Base-by-base conservation (phyloP, 1,140 invertebrate species). In the Drosophila micromelanica region DNA sequence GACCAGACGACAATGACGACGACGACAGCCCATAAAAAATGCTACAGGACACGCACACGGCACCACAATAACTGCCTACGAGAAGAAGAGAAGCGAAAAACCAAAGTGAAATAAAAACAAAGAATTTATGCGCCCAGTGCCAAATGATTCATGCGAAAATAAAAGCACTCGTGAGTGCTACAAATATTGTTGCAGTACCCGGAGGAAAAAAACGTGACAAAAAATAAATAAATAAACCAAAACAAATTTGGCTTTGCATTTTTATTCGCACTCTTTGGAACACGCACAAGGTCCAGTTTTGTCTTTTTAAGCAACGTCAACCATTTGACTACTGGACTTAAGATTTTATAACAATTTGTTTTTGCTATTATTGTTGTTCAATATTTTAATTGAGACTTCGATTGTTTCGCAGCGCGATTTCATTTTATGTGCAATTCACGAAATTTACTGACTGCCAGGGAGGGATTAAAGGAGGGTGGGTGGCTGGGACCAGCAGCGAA, bases 61-160 rank as follows among this genome's bases (percentile, higher is more conserved):
- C 23, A n/a, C 55, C 32, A 49, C 23, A 43, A 49, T 15, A n/a
- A 3, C 15, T 13, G 54, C 43, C 69, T 32, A 54, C 23, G 38
- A 54, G 20, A 15, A 20, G 15, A n/a, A 20, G 49, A 9, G 7
- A 51, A 54, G 43, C 40, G 27, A 15, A 38, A 15, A 30, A 20
- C 51, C 59, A 15, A 48, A 68, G 12, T 42, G 27, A 38, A 38
- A 64, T 57, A 80, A 61, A 48, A 54, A 70, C 71, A 8, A 75
- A 63, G 65, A 87, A 85, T 85, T 81, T 86, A 87, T 86, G 64
- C 67, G 75, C 75, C 62, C 23, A 56, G 61, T 40, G 51, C 61
- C 72, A 74, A 89, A 89, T 89, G 82, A 87, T 87, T 87, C 82
- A 87, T 89, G 82, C 79, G 76, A 79, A 87, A 87, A 72, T 82